phyloP scores from a whole-genome alignment of 2,888 invertebrate species.

The Halictus quadricinctus region DNA sequence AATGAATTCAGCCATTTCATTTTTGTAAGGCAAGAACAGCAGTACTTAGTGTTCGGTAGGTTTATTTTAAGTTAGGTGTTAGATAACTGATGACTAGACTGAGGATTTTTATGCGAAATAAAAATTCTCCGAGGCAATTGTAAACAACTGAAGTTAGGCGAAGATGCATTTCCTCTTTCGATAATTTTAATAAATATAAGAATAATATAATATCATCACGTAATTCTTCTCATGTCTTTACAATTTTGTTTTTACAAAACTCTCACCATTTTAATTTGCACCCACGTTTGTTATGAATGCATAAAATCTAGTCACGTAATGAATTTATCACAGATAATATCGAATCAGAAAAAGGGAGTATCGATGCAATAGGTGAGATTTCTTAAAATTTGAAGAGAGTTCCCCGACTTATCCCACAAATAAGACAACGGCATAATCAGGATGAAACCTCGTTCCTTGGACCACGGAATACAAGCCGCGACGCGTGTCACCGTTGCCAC shows the following conservation, averaged over 20 bases:
- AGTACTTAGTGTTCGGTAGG: neutral
- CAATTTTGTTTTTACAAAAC: no score
- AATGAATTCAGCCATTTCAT: neutral
- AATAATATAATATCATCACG: no score
- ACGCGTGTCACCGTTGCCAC: constrained; percentile 1
- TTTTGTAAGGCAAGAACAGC: neutral
- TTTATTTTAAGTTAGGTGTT: neutral
- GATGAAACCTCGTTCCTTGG: neutral
- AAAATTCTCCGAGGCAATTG: neutral
- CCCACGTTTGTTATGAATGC: no score
- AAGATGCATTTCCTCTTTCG: no score
- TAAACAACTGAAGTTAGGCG: no score
- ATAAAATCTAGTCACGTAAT: no score
- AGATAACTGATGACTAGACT: neutral
- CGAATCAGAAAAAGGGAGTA: neutral
- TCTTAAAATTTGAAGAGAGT: neutral
- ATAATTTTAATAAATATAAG: no score
- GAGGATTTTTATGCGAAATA: neutral
- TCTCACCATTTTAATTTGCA: no score
- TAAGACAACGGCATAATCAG: neutral
- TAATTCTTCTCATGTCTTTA: no score
- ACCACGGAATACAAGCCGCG: neutral
- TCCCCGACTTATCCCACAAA: neutral
- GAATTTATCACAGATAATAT: no score
- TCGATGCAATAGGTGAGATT: neutral